Evolutionary conservation across 2,113 vertebrate species (phyloP).

Genomic region (Urocynchramus pylzowi): DNA sequence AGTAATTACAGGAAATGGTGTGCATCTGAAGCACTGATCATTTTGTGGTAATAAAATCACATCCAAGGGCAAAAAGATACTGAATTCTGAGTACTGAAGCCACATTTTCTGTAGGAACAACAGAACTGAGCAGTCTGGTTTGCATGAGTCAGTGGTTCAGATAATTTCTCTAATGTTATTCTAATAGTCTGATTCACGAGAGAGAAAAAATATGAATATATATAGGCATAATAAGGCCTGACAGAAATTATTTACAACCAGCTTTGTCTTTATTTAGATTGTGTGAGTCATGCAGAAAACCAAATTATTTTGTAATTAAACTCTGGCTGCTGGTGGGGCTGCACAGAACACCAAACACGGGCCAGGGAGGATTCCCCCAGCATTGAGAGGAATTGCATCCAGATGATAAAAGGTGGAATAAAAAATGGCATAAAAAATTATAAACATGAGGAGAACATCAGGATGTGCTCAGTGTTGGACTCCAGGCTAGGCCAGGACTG

Average conservation of each 20-base stretch:
- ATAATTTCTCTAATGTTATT: slow-evolving; percentile 19
- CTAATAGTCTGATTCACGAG: slow-evolving; percentile 27
- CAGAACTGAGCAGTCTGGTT: not conserved
- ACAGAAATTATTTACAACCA: not conserved
- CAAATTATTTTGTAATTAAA: slow-evolving; percentile 19
- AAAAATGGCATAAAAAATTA: not conserved
- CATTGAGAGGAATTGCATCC: not conserved
- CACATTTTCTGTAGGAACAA: not conserved
- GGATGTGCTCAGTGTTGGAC: not conserved
- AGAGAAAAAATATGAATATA: not conserved
- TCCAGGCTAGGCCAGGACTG: not conserved
- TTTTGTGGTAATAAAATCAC: not conserved
- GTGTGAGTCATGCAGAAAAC: slow-evolving; percentile 20
- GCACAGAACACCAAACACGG: not conserved
- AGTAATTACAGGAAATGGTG: not conserved
- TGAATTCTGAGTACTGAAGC: not conserved
- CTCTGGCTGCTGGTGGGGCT: not conserved
- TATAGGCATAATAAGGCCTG: not conserved
- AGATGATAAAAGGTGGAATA: not conserved
- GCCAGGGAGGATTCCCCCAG: not conserved
- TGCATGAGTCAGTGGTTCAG: slow-evolving; percentile 36
- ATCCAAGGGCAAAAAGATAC: not conserved
- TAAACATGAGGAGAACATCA: not conserved
- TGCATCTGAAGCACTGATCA: not conserved
- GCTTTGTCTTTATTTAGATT: slow-evolving; percentile 2